phyloP scores from a whole-genome alignment of 2,113 vertebrate genomes.

The Tychaedon coryphoeus region DNA sequence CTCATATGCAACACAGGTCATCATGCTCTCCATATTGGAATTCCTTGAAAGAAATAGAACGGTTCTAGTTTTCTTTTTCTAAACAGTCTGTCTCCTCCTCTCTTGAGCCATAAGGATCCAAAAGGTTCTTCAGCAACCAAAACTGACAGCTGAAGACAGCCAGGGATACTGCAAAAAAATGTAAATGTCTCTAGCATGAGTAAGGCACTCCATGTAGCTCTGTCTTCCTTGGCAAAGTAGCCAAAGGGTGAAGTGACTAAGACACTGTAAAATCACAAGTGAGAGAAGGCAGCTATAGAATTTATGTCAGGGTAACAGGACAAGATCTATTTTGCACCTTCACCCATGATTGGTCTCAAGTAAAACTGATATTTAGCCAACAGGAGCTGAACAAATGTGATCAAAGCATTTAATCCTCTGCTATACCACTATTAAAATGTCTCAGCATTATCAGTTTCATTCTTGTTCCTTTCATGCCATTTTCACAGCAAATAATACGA shows the following conservation, averaged over 20 bases:
- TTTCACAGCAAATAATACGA: background rate
- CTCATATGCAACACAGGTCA: fast-evolving
- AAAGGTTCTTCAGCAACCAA: background rate
- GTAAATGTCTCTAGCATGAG: background rate
- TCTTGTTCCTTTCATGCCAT: background rate
- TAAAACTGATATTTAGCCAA: background rate
- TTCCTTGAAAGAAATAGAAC: background rate
- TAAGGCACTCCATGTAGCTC: background rate
- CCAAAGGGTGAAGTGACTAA: background rate
- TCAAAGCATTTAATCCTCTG: background rate
- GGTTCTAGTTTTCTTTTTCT: background rate
- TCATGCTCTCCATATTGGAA: background rate
- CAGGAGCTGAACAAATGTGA: background rate
- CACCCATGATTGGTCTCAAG: background rate
- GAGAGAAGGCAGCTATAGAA: background rate
- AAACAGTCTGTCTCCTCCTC: background rate
- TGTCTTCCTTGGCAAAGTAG: background rate
- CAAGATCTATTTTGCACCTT: background rate
- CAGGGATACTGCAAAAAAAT: background rate
- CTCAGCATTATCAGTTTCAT: background rate
- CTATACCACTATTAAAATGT: background rate
- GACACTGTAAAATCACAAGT: background rate
- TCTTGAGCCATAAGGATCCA: background rate
- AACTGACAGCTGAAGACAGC: background rate
- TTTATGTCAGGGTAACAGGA: background rate